These are phyloP conservation scores for Phrynosoma blainvillii DNA, from an alignment of 2,113 vertebrate species.

Conservation along the genomic window DNA sequence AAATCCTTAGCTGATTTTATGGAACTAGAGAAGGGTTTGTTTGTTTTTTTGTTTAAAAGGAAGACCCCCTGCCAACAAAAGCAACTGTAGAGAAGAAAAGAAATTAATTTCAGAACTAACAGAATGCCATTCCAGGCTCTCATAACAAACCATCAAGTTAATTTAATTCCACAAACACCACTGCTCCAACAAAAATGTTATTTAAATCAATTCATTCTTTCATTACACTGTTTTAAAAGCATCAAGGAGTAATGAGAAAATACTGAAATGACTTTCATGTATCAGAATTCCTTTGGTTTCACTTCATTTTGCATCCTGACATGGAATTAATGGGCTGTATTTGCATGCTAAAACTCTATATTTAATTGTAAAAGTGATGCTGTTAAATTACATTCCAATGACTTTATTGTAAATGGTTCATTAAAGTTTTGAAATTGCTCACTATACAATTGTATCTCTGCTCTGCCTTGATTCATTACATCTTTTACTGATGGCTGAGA, in stretches of 20 bases:
- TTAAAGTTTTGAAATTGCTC: slow-evolving; percentile 75
- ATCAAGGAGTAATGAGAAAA: slow-evolving; percentile 74
- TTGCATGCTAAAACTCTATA: slow-evolving; percentile 74
- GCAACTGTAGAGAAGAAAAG: slow-evolving; percentile 59
- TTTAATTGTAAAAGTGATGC: slow-evolving; percentile 79
- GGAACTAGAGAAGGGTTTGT: slow-evolving; percentile 46
- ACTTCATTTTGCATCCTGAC: slow-evolving; percentile 73
- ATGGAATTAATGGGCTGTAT: slow-evolving; percentile 74
- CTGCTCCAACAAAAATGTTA: slow-evolving; percentile 72
- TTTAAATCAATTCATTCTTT: slow-evolving; percentile 81
- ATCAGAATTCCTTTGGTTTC: slow-evolving; percentile 74
- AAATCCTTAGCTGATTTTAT: slow-evolving; percentile 53
- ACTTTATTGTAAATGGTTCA: slow-evolving; percentile 79
- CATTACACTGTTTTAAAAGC: slow-evolving; percentile 72
- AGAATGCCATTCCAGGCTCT: slow-evolving; percentile 67
- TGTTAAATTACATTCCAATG: slow-evolving; percentile 78
- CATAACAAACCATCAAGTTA: slow-evolving; percentile 74
- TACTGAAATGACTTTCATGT: slow-evolving; percentile 70
- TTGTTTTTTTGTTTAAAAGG: not conserved
- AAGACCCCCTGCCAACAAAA: slow-evolving; percentile 48
- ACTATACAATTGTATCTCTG: slow-evolving; percentile 63
- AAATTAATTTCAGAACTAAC: slow-evolving; percentile 78
- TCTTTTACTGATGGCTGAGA: slow-evolving; percentile 41
- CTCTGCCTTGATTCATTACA: slow-evolving; percentile 67
- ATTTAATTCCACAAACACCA: slow-evolving; percentile 80